phyloP scores from a whole-genome alignment of 2,888 invertebrate genomes.

The Iphiclides podalirius region DNA sequence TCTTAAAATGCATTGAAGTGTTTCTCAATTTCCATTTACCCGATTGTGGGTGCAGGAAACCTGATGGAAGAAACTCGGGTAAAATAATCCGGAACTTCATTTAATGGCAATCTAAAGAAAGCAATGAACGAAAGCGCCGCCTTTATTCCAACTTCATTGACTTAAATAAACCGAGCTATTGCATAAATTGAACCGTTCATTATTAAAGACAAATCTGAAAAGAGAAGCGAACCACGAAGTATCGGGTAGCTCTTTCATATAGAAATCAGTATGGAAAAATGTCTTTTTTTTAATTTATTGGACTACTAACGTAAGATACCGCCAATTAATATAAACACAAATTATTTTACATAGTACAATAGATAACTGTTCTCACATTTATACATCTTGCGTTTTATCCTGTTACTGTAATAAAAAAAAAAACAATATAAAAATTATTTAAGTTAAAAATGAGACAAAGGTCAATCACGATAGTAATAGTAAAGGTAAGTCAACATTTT shows the following conservation, averaged over 20 bases:
- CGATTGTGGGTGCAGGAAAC: constrained; percentile 16
- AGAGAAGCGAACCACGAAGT: neutral
- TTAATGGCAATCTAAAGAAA: constrained; percentile 20
- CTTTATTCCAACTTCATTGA: constrained; percentile 35
- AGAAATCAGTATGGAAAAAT: neutral
- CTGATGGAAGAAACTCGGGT: constrained; percentile 9
- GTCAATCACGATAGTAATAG: too few species aligned
- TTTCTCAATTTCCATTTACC: constrained; percentile 22
- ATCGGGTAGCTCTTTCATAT: neutral
- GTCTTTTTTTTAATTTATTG: too few species aligned
- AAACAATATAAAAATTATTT: too few species aligned
- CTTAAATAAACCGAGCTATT: constrained; percentile 47
- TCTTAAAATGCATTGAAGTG: constrained; percentile 22
- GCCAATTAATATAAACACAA: too few species aligned
- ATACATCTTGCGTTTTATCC: too few species aligned
- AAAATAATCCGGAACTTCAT: constrained; percentile 16
- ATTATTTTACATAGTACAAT: too few species aligned
- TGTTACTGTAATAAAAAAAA: too few species aligned
- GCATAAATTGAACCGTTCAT: constrained; percentile 46
- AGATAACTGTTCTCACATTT: too few species aligned
- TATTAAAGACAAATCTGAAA: constrained; percentile 30
- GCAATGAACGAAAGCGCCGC: constrained; percentile 13
- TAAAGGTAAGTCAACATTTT: too few species aligned
- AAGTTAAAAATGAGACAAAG: too few species aligned
- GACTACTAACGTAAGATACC: too few species aligned